These are phyloP conservation scores for Lerista edwardsae DNA, from an alignment of 2,797 vertebrate genomes.

Conservation along the genomic window DNA sequence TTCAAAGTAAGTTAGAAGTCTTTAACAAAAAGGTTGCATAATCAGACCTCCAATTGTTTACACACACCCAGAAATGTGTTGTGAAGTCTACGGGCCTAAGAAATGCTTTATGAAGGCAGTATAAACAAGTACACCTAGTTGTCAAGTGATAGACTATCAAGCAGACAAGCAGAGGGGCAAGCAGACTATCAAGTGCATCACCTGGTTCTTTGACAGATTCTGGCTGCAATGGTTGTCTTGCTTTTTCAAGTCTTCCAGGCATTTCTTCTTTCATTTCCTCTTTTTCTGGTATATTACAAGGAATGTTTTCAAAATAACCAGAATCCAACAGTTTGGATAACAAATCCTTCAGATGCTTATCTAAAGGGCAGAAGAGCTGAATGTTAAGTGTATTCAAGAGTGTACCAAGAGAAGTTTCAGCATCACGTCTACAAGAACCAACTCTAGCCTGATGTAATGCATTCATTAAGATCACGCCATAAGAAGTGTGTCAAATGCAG, in stretches of 20 bases:
- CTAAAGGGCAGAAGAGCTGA: slow-evolving; percentile 73
- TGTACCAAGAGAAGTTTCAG: not conserved
- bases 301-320: slow-evolving; percentile 89
- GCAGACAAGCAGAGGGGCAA: too few species aligned
- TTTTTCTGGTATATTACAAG: slow-evolving; percentile 72
- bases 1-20: not conserved
- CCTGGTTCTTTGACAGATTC: slow-evolving; percentile 76
- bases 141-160: slow-evolving; percentile 19
- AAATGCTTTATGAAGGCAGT: not conserved
- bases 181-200: too few species aligned
- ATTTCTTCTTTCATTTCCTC: slow-evolving; percentile 68
- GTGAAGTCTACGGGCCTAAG: too few species aligned
- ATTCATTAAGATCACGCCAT: not conserved
- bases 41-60: not conserved
- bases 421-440: too few species aligned
- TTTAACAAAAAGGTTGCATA: not conserved
- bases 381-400: slow-evolving; percentile 13
- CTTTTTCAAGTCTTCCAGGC: slow-evolving; percentile 67
- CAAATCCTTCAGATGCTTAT: slow-evolving; percentile 89
- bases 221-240: slow-evolving; percentile 62
- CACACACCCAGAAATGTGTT: too few species aligned
- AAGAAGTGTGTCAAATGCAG: not conserved
- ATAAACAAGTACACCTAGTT: not conserved
- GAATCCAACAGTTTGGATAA: slow-evolving; percentile 85
- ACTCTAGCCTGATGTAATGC: not conserved